Evolutionary conservation across 2,797 vertebrate genomes (phyloP).

Genomic region (Cirrhinus molitorella): DNA sequence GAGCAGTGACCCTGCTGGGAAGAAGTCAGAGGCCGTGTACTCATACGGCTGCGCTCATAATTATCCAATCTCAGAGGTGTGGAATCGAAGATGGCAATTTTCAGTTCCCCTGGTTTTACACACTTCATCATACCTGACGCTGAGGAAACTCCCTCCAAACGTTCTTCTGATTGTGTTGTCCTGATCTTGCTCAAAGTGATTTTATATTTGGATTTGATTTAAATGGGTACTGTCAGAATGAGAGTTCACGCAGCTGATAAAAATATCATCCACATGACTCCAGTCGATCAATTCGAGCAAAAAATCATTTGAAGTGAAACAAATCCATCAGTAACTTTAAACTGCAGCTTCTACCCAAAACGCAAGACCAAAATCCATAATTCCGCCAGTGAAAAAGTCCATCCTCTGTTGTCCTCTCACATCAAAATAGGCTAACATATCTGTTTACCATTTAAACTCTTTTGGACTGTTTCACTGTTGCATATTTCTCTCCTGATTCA

Average conservation of each 20-base stretch:
- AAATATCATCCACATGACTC: neutral
- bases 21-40: slow-evolving; percentile 35
- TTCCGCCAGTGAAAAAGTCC: neutral
- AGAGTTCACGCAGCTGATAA: neutral
- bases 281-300: neutral
- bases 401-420: neutral
- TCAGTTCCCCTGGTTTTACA: neutral
- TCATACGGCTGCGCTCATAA: slow-evolving; percentile 29
- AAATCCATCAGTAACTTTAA: neutral
- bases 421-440: neutral
- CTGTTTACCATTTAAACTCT: neutral
- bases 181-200: neutral
- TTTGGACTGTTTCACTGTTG: neutral
- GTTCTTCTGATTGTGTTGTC: neutral
- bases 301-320: neutral
- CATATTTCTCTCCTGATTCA: neutral
- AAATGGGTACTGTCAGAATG: neutral
- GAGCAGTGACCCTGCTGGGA: slow-evolving; percentile 32
- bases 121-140: neutral
- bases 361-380: neutral
- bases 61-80: slow-evolving; percentile 37
- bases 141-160: neutral
- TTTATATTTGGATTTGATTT: neutral
- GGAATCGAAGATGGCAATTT: slow-evolving; percentile 34
- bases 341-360: neutral